Conservation (phyloP, 2,888 invertebrate genomes). For the Vannuccia rotundouncinata region DNA sequence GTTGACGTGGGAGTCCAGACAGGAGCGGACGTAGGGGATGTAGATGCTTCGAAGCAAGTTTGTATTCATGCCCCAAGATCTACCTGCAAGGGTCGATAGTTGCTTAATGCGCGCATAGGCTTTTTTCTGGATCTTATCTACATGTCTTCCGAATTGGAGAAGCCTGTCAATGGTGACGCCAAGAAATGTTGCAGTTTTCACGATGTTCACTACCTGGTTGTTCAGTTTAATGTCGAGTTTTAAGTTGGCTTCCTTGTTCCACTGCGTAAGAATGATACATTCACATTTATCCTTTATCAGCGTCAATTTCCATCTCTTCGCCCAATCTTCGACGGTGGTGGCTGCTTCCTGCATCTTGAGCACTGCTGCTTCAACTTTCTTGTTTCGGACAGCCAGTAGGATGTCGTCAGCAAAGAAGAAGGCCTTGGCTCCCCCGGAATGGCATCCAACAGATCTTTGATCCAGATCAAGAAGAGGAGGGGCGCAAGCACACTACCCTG, state of each 20-base stretch:
- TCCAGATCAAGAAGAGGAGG: neutral
- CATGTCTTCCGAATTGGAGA: neutral
- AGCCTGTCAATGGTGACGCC: neutral
- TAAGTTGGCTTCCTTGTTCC: neutral
- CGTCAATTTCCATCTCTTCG: neutral
- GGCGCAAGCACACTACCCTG: constrained; percentile 10
- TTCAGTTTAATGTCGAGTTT: neutral
- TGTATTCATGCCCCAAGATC: neutral
- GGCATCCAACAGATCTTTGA: neutral
- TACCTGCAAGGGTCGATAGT: neutral
- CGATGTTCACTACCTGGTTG: neutral
- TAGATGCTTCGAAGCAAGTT: neutral
- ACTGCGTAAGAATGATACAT: neutral
- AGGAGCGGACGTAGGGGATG: neutral
- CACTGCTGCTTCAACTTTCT: neutral
- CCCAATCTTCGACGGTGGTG: neutral
- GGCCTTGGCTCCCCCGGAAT: neutral
- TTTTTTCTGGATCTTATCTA: neutral
- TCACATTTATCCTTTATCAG: neutral
- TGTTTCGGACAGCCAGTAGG: neutral
- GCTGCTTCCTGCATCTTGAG: neutral
- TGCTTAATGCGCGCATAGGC: neutral
- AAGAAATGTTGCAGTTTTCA: constrained; percentile 1
- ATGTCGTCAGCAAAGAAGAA: neutral
- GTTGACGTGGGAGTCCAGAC: neutral